Evolutionary conservation across 35 echinoderm and acorn worm species (phyloP), one percentile per base, ranked within the genome.

Genomic region (Stichopus chloronotus): DNA sequence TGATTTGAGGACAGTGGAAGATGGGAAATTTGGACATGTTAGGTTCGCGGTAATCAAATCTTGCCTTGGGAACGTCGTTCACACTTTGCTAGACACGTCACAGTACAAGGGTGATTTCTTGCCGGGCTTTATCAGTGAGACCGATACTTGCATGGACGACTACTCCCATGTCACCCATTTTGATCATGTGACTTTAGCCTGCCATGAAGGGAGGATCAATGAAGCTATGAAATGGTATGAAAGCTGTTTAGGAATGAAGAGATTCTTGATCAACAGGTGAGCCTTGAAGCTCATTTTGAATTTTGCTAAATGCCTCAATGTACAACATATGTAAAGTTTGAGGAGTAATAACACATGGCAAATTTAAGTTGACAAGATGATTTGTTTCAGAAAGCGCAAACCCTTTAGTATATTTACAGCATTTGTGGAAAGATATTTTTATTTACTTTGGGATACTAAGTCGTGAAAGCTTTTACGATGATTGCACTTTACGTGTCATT

Each of bases 101-200:
- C 79, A 94, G 4, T 99, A 99, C 58, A 87, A 90, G 4, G 97
- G 97, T 14, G 59, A 90, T 4, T 98, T 98, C 74, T 83, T 99
- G 53, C 97, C 97, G 21, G 97, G 97, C 21, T 96, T 96, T 93
- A 57, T 16, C 8, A 22, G 4, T 19, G 74, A 3, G 7, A 23
- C 43, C 6, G 84, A 88, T 58, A 5, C 21, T 19, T 8, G 14
- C 23, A 54, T 11, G 24, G 12, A 43, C 6, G 7, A 69, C 8
- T 25, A 30, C 57, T 71, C 8, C 53, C n/a, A 53, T 9, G 74
- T 93, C 7, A 90, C 88, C 54, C 97, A 99, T 91, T 94, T 99
- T 92, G 97, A 99, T 90, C 97, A 99, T 76, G 87, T 98, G 16
- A 99, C 97, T 11, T 94, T 93, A 92, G 97, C 94, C 16, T 92